Evolutionary conservation across 1,140 invertebrate genomes (phyloP), one percentile per base, ranked within the genome.

Genomic region (Thereuonema tuberculata): DNA sequence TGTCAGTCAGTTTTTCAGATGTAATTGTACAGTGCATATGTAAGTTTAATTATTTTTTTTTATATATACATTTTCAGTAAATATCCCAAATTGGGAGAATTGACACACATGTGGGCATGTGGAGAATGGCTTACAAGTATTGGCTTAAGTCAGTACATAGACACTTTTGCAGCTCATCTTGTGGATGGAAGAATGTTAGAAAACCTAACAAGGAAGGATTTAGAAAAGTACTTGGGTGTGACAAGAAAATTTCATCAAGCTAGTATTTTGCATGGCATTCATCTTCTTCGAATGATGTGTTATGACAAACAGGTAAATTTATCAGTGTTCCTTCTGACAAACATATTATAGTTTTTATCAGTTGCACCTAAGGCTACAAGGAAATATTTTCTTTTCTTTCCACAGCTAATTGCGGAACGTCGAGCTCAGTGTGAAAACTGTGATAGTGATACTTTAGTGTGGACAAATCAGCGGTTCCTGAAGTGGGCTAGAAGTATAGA

Each of bases 381-480:
- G 43, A n/a, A 46, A 14, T 46, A 14, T 46, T 46, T 20, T 46
- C 14, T 46, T 14, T 14, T 46, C 14, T 46, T 46, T 46, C 43
- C 43, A 14, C 14, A 46, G n/a, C n/a, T 88, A 47, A 76, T 95
- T 58, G 85, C 87, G 23, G 85, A 94, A 61, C 78, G 91, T 65
- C 80, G 91, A 65, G 83, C 88, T 69, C 86, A 91, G 68, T 90
- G 87, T 69, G 89, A 93, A 69, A 84, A 82, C 66, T 82, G 86
- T 46, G 87, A 93, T 69, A 84, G 84, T 21, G 90, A 96, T 78
- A 89, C 90, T 43, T 75, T 96, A 56, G 90, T 95, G 23, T 96
- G 92, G 92, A 94, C 90, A 61, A 94, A 93, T 77, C 85, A 92
- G 67, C 81, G 90, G 68, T 90, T 94, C 69, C 86, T 94, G 61